Conservation (phyloP, 2,888 invertebrate genomes). For the Meganola albula region DNA sequence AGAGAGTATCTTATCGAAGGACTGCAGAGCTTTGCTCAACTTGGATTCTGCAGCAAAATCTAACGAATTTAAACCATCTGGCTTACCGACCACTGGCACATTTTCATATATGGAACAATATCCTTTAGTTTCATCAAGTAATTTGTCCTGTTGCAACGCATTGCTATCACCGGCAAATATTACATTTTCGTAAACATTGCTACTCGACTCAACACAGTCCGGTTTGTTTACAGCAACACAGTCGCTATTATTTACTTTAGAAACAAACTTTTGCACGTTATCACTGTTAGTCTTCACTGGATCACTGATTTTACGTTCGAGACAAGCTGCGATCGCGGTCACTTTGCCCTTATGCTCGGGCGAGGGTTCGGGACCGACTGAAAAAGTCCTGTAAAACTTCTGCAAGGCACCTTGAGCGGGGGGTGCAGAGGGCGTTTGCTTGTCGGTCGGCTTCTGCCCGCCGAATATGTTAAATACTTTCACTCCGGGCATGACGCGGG, state of each 20-base stretch:
- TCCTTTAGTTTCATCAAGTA: slow-evolving; percentile 64
- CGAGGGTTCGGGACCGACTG: slow-evolving; percentile 58
- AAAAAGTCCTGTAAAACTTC: slow-evolving; percentile 75
- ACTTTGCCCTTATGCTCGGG: slow-evolving; percentile 67
- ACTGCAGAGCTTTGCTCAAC: slow-evolving; percentile 66
- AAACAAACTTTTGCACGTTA: slow-evolving; percentile 56
- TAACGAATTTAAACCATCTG: slow-evolving; percentile 22
- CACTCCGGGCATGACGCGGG: slow-evolving; percentile 76
- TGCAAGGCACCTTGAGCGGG: slow-evolving; percentile 61
- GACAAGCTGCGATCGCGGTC: slow-evolving; percentile 67
- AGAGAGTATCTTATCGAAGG: slow-evolving; percentile 69
- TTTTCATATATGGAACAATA: slow-evolving; percentile 72
- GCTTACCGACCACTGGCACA: slow-evolving; percentile 59
- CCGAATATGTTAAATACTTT: slow-evolving; percentile 76
- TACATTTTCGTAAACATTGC: slow-evolving; percentile 71
- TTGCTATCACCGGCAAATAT: slow-evolving; percentile 47
- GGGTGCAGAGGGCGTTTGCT: slow-evolving; percentile 48
- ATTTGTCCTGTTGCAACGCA: slow-evolving; percentile 37
- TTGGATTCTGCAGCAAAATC: slow-evolving; percentile 48
- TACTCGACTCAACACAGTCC: slow-evolving; percentile 39
- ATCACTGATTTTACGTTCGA: slow-evolving; percentile 67
- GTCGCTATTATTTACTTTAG: slow-evolving; percentile 40
- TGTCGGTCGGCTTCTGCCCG: slow-evolving; percentile 73
- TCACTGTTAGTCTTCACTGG: slow-evolving; percentile 46
- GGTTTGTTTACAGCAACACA: slow-evolving; percentile 47